A percentile compares a stretch with the other conserved stretches of the same genome.
These are phyloP conservation scores for Cossypha niveicapilla DNA, from an alignment of 2,797 vertebrate genomes.

Conservation along the genomic window DNA sequence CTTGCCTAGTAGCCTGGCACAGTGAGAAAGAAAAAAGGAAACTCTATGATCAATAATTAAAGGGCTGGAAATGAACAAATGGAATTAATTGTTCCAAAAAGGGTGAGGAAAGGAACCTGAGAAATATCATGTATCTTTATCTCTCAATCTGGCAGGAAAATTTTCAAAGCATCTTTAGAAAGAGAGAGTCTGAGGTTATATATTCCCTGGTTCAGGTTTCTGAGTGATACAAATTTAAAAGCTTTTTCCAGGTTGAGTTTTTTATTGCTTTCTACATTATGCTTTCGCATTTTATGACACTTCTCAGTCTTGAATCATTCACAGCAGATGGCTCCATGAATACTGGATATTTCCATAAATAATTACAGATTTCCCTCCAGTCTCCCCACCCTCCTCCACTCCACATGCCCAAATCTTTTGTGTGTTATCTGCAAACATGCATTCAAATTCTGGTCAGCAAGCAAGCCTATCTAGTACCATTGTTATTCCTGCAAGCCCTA, in stretches of 20 bases:
- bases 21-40: slow-evolving; percentile 25
- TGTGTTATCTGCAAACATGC: slow-evolving; percentile 17
- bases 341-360: slow-evolving; percentile 63
- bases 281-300: slow-evolving; percentile 49
- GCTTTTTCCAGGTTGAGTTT: not conserved
- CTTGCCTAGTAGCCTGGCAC: not conserved
- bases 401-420: slow-evolving; percentile 54
- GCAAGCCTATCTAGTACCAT: slow-evolving; percentile 41
- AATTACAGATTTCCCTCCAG: slow-evolving; percentile 59
- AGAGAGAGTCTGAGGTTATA: not conserved
- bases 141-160: slow-evolving; percentile 24
- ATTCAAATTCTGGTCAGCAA: slow-evolving; percentile 59
- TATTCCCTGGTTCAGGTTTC: slow-evolving; percentile 8
- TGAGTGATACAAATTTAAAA: not conserved
- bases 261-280: not conserved
- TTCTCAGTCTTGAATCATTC: slow-evolving; percentile 55
- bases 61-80: slow-evolving; percentile 38
- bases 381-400: slow-evolving; percentile 49
- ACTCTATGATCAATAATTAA: slow-evolving; percentile 37
- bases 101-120: slow-evolving; percentile 29
- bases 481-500: slow-evolving; percentile 47
- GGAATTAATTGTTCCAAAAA: slow-evolving; percentile 39
- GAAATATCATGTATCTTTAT: slow-evolving; percentile 48
- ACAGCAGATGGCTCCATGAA: slow-evolving; percentile 56
- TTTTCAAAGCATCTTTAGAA: slow-evolving; percentile 21